phyloP scores from a whole-genome alignment of 2,113 vertebrate species.

The Microtus oregoni region DNA sequence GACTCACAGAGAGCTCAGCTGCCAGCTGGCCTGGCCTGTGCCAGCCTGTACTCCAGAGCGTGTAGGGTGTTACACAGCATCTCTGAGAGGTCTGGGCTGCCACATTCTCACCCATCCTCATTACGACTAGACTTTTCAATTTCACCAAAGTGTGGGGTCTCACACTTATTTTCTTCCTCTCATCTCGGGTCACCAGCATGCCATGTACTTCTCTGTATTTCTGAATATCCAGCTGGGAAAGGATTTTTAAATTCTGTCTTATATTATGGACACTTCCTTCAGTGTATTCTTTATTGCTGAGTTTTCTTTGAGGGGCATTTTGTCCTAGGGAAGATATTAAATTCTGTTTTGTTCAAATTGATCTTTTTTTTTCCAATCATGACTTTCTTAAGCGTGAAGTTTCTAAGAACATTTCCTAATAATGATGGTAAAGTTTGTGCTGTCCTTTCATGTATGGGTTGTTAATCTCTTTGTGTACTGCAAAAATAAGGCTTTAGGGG shows the following conservation, averaged over 20 bases:
- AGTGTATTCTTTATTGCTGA: not conserved
- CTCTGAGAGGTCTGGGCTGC: not conserved
- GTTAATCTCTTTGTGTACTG: not conserved
- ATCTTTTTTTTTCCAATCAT: not conserved
- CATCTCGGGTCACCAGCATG: not conserved
- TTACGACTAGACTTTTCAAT: not conserved
- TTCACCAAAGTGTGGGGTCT: not conserved
- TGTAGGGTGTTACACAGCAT: rapidly evolving
- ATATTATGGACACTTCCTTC: not conserved
- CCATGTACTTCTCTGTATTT: not conserved
- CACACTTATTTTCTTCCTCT: not conserved
- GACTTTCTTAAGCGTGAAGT: not conserved
- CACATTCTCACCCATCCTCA: not conserved
- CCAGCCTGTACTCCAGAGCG: not conserved
- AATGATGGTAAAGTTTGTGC: not conserved
- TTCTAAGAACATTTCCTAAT: not conserved
- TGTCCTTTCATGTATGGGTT: not conserved
- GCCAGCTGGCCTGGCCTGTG: not conserved
- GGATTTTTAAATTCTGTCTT: not conserved
- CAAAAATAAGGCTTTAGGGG: not conserved
- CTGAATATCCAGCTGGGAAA: not conserved
- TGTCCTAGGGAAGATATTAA: not conserved
- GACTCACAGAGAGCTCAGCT: not conserved
- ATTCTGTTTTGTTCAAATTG: not conserved
- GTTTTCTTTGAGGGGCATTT: not conserved